These are phyloP conservation scores for Hylaeus anthracinus DNA, from an alignment of 1,140 invertebrate species.

Conservation along the genomic window DNA sequence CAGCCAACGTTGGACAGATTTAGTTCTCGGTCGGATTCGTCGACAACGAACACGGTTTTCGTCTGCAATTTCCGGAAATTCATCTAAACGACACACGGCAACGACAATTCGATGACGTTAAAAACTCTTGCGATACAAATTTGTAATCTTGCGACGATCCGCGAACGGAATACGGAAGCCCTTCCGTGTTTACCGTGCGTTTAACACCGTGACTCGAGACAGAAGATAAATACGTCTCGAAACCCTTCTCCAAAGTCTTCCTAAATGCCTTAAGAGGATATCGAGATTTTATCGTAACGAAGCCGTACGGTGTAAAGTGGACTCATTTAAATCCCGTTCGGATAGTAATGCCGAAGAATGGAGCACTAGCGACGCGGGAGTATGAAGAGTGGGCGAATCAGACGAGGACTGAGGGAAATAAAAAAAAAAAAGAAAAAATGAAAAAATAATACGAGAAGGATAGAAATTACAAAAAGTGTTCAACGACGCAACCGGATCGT, in stretches of 20 bases:
- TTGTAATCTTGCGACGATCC: not conserved
- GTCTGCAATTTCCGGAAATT: not conserved
- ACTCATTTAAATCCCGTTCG: conserved; percentile 59
- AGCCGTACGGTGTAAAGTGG: conserved; percentile 44
- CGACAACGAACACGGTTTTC: not conserved
- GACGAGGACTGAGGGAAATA: conserved; percentile 7
- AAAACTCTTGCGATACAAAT: too few species aligned
- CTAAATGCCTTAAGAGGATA: conserved; percentile 16
- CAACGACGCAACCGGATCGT: conserved; percentile 32
- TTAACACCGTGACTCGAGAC: not conserved
- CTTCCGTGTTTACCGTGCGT: not conserved
- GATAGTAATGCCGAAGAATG: conserved; percentile 34
- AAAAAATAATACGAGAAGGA: not conserved
- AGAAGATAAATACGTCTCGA: conserved; percentile 20
- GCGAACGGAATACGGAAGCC: not conserved
- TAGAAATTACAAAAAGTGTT: conserved; percentile 48
- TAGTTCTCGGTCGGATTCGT: not conserved
- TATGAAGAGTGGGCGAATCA: conserved; percentile 16
- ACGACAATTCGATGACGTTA: not conserved
- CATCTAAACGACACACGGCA: not conserved
- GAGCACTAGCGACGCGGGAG: not conserved
- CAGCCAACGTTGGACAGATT: not conserved
- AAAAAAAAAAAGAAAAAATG: not conserved
- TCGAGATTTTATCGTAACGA: conserved; percentile 63
- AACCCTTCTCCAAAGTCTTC: conserved; percentile 9